Evolutionary conservation across 2,797 vertebrate genomes (phyloP), one percentile per base, ranked within the genome.

Genomic region (Typhlichthys eigenmanni): DNA sequence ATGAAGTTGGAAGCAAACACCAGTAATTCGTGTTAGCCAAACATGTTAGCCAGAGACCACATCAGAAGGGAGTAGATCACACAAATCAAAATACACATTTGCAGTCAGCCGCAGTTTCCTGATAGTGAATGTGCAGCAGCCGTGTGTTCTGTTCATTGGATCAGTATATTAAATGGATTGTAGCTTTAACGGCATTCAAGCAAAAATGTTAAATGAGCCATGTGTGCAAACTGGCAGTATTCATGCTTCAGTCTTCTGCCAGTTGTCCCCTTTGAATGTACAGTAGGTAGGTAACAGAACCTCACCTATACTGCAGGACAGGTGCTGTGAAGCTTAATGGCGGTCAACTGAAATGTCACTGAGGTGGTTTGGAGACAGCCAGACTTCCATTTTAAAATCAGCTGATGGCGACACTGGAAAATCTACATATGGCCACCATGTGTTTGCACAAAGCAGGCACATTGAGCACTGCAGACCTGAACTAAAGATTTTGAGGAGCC

Each of bases 1-100:
- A 78, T 81, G 69, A 84, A 82, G 67, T 82, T 87, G 81, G 84
- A 80, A 85, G 69, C 83, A 83, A 85, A 88, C 65, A 55, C 58
- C 61, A 69, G 75, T 79, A 77, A 83, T 86, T 86, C 74, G 1
- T 19, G 19, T 19, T 19, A 19, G 19, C 19, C 57, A 59, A 80
- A 29, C 63, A 63, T 66, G 74, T 52, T 64, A 62, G 70, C 55
- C 61, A 58, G 71, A 75, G 69, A 78, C 78, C 82, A 81, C 78
- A 85, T 84, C 71, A 82, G 70, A 60, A 34, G 43, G 64, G 66
- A 81, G 83, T 87, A 72, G 72, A 78, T 84, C 62, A n/a, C 68
- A 71, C 81, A 71, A 80, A 84, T 87, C 82, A 75, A 70, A 68
- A 62, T 70, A 13, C 71, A 68, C 68, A 68, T 78, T 75, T 72